Conservation (phyloP, 2,797 vertebrate genomes). For the Spatula versicolor region DNA sequence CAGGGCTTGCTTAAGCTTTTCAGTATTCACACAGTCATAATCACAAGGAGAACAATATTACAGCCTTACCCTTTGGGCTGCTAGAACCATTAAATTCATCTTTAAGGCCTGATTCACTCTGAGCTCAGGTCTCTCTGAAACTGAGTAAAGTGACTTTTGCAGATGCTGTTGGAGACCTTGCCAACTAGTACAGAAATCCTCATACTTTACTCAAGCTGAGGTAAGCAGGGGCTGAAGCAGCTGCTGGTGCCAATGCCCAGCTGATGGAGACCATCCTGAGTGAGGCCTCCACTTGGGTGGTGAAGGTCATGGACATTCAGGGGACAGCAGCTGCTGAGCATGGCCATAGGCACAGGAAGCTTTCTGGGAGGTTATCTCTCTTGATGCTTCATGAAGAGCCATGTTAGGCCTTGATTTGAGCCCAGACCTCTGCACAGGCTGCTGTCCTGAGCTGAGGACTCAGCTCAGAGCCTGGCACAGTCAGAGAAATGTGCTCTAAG, state of each 20-base stretch:
- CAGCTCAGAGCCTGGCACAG: not conserved
- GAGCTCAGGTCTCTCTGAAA: slow-evolving; percentile 26
- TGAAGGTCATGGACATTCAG: not conserved
- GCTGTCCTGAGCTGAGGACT: not conserved
- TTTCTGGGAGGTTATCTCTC: not conserved
- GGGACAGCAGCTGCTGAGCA: not conserved
- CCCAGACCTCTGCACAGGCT: not conserved
- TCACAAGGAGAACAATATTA: not conserved
- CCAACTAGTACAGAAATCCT: not conserved
- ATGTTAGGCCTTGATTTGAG: not conserved
- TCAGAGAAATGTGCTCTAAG: not conserved
- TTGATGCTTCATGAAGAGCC: not conserved
- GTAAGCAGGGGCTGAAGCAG: not conserved
- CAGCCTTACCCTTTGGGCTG: not conserved
- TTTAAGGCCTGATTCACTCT: slow-evolving; percentile 20
- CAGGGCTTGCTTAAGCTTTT: slow-evolving; percentile 33
- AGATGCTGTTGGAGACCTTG: not conserved
- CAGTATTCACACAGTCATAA: slow-evolving; percentile 9
- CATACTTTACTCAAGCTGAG: not conserved
- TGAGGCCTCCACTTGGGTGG: fast-evolving
- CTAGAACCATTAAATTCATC: slow-evolving; percentile 22
- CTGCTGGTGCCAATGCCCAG: not conserved
- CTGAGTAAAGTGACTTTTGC: not conserved
- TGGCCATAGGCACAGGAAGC: fast-evolving
- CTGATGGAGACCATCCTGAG: not conserved